Percentiles rank a stretch among this genome's conserved stretches.
These are phyloP conservation scores for Paratrypauchen microcephalus DNA, from an alignment of 2,797 vertebrate genomes.

Conservation along the genomic window DNA sequence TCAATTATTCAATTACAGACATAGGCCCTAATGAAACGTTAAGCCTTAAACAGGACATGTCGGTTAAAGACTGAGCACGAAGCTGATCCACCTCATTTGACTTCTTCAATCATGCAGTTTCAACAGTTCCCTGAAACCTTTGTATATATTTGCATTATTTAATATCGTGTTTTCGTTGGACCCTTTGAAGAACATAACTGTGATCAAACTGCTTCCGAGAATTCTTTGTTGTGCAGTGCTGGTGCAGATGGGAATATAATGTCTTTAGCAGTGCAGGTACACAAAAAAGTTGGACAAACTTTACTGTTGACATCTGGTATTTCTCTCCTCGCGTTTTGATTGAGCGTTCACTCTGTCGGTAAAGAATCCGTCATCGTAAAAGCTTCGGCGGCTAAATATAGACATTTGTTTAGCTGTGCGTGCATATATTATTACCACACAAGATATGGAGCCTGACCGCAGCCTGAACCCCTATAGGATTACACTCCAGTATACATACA, in stretches of 20 bases:
- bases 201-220: slow-evolving; percentile 79
- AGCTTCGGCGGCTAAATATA: slow-evolving; percentile 68
- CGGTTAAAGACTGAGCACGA: too few relatives aligned
- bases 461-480: slow-evolving; percentile 47
- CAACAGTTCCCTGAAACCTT: too few relatives aligned
- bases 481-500: slow-evolving; percentile 38
- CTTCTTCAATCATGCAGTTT: too few relatives aligned
- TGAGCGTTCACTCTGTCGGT: slow-evolving; percentile 66
- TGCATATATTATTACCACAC: slow-evolving; percentile 48
- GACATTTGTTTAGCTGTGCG: slow-evolving; percentile 56
- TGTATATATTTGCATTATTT: background rate
- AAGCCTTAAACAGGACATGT: too few relatives aligned
- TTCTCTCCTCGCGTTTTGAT: slow-evolving; percentile 74
- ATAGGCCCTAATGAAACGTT: too few relatives aligned
- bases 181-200: slow-evolving; percentile 13
- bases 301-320: slow-evolving; percentile 85
- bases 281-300: slow-evolving; percentile 80
- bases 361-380: slow-evolving; percentile 62
- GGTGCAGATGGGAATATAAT: slow-evolving; percentile 70
- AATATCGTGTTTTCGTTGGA: background rate
- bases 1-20: too few relatives aligned
- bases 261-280: slow-evolving; percentile 82
- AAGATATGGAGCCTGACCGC: slow-evolving; percentile 48
- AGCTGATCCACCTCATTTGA: too few relatives aligned
- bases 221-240: slow-evolving; percentile 71